Conservation (phyloP, 37 sponge, comb jelly and placozoan species). For the Beroe forskalii region DNA sequence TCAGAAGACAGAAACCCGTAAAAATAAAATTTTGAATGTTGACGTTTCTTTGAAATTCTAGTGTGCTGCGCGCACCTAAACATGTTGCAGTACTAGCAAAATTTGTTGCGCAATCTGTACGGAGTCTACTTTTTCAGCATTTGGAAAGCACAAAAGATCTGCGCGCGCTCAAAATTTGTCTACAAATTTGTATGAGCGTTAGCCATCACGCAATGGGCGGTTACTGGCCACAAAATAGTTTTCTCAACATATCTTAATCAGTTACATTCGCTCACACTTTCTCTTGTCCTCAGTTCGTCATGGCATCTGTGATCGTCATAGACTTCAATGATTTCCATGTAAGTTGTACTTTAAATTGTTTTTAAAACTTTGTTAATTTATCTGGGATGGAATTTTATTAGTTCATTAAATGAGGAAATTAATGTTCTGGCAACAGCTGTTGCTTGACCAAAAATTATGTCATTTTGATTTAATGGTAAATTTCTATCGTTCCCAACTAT, state of each 20-base stretch:
- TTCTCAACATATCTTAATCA: no score
- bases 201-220: neutral
- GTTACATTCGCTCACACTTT: no score
- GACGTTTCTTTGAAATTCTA: no score
- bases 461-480: no score
- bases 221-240: no score
- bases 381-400: no score
- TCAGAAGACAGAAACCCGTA: no score
- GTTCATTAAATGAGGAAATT: constrained; percentile 22
- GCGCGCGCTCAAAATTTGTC: constrained; percentile 56
- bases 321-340: neutral
- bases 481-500: no score
- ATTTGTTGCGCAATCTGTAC: neutral
- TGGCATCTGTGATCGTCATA: neutral
- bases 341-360: neutral
- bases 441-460: neutral
- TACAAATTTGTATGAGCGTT: constrained; percentile 21
- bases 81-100: neutral
- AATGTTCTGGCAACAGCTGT: neutral
- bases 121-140: constrained; percentile 14
- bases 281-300: neutral
- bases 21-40: no score
- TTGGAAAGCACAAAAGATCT: constrained; percentile 18
- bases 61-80: neutral
- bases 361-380: no score